These are phyloP conservation scores for Lycaon pictus DNA, from an alignment of 2,113 vertebrate species.

Conservation along the genomic window DNA sequence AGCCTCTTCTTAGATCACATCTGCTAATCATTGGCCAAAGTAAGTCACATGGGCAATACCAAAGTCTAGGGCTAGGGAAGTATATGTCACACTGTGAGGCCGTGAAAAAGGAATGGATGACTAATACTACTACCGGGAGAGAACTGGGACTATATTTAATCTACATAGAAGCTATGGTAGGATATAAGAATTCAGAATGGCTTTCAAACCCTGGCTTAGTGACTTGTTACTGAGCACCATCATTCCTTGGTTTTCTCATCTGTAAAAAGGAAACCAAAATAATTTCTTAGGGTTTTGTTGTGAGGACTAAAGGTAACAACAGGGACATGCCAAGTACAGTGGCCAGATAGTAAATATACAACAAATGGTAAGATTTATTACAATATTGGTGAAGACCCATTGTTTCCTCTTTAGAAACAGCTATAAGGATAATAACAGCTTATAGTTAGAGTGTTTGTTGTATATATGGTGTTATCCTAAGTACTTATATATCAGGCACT, in stretches of 20 bases:
- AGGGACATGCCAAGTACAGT: neutral
- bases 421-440: neutral
- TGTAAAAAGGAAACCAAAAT: constrained; percentile 10
- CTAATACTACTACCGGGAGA: neutral
- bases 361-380: neutral
- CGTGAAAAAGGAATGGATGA: neutral
- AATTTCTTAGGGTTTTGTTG: neutral
- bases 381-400: neutral
- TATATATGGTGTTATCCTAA: neutral
- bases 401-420: neutral
- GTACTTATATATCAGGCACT: neutral
- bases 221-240: neutral
- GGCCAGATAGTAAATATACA: neutral
- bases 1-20: neutral
- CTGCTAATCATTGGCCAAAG: neutral
- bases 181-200: neutral
- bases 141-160: neutral
- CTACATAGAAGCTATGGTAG: neutral
- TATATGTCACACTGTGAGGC: neutral
- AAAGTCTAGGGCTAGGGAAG: neutral
- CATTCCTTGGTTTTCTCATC: neutral
- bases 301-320: neutral
- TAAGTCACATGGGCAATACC: neutral
- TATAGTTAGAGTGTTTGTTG: neutral
- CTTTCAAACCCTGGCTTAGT: neutral